Conservation (phyloP, 2,888 invertebrate genomes). For the Hypomecis punctinalis region DNA sequence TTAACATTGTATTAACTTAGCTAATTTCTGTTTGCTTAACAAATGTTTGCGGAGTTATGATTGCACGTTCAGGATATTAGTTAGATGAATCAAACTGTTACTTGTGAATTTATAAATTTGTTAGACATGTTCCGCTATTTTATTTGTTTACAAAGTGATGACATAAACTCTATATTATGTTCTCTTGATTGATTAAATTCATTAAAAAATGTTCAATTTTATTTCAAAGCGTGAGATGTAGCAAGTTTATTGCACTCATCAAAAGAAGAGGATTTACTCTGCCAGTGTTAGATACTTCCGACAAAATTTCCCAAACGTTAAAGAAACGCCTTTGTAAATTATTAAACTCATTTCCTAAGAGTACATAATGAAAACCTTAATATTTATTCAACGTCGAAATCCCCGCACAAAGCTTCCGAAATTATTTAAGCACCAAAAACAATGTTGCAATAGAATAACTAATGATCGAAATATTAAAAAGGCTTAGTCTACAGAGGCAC, state of each 20-base stretch:
- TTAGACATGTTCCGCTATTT: too few species aligned
- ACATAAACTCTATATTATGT: neutral
- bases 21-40: slow-evolving; percentile 65
- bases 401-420: slow-evolving; percentile 40
- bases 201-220: neutral
- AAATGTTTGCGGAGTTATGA: slow-evolving; percentile 27
- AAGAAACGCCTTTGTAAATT: slow-evolving; percentile 43
- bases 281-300: slow-evolving; percentile 18
- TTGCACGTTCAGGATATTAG: neutral
- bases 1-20: slow-evolving; percentile 56
- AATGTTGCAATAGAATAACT: slow-evolving; percentile 45
- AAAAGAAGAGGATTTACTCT: slow-evolving; percentile 25
- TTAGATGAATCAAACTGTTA: neutral
- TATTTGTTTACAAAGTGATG: neutral
- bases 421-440: slow-evolving; percentile 43
- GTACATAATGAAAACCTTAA: slow-evolving; percentile 44
- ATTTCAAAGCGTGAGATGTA: neutral
- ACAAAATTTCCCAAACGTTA: slow-evolving; percentile 34
- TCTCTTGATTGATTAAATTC: neutral
- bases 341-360: slow-evolving; percentile 41
- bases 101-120: neutral
- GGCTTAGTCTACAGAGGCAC: slow-evolving; percentile 48
- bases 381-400: slow-evolving; percentile 41
- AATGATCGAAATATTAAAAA: slow-evolving; percentile 52
- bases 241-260: slow-evolving; percentile 13